These are phyloP conservation scores for Macrochelys suwanniensis DNA, from an alignment of 2,797 vertebrate species.

Conservation along the genomic window DNA sequence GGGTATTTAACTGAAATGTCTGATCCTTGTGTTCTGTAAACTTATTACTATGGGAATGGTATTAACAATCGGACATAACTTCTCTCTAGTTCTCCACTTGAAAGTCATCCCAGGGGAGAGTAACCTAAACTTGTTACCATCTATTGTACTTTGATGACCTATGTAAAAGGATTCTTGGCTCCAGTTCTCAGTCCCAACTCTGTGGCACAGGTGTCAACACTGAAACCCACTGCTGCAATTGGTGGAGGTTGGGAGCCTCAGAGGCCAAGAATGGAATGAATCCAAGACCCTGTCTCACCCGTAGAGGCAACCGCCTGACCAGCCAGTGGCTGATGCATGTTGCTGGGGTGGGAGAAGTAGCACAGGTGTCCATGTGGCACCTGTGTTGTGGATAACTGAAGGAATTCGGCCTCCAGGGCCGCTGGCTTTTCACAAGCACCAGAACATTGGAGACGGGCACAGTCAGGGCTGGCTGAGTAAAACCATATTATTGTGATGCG, in stretches of 20 bases:
- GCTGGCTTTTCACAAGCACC: fast-evolving
- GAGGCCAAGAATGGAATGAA: not conserved
- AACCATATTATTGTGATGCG: not conserved
- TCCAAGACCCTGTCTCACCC: not conserved
- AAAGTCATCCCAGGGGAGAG: not conserved
- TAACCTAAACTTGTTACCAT: not conserved
- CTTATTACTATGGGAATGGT: not conserved
- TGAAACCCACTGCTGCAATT: not conserved
- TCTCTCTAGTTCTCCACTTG: not conserved
- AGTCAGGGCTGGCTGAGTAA: fast-evolving
- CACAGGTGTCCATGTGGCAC: not conserved
- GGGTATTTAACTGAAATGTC: not conserved
- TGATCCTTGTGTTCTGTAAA: not conserved
- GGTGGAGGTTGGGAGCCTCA: not conserved
- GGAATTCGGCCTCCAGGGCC: not conserved
- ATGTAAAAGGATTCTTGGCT: not conserved
- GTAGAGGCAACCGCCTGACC: not conserved
- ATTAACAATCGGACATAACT: not conserved
- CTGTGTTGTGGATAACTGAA: fast-evolving
- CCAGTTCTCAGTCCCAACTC: not conserved
- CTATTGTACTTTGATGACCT: not conserved
- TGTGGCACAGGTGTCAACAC: not conserved
- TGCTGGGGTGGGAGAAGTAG: not conserved
- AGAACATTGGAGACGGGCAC: fast-evolving
- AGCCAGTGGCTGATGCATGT: fast-evolving